phyloP scores from a whole-genome alignment of 1,140 invertebrate species.

The Pseudomyrmex pallidus region DNA sequence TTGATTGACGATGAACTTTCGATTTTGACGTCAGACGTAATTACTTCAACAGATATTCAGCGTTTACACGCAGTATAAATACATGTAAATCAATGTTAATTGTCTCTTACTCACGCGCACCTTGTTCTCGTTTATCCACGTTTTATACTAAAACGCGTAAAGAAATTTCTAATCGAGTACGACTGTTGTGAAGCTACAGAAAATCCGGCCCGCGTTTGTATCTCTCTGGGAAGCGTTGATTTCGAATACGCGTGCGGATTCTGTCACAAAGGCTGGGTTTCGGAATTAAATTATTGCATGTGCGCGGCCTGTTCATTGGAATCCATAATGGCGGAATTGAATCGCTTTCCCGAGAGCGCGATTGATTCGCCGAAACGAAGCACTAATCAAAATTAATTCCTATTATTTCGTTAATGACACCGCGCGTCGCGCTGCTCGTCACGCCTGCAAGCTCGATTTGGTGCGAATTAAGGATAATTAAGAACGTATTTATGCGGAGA shows the following conservation, averaged over 20 bases:
- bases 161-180: constrained; percentile 40
- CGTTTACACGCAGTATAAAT: no score
- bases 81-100: background rate
- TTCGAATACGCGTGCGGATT: constrained; percentile 62
- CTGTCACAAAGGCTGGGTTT: constrained; percentile 66
- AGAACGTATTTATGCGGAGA: constrained; percentile 67
- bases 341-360: constrained; percentile 73
- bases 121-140: background rate
- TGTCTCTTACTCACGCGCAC: background rate
- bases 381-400: constrained; percentile 77
- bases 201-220: constrained; percentile 15
- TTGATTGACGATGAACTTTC: background rate
- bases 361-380: constrained; percentile 75
- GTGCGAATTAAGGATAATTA: constrained; percentile 75
- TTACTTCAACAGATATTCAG: no score
- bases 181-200: constrained; percentile 15
- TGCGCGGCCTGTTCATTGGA: constrained; percentile 69
- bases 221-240: constrained; percentile 43
- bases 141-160: background rate
- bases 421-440: constrained; percentile 67
- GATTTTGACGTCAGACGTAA: no score
- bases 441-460: constrained; percentile 70
- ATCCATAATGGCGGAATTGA: constrained; percentile 76
- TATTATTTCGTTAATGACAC: constrained; percentile 77
- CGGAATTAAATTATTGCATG: constrained; percentile 74